Conservation (phyloP, 2,113 vertebrate species). For the Larimichthys polyactis region DNA sequence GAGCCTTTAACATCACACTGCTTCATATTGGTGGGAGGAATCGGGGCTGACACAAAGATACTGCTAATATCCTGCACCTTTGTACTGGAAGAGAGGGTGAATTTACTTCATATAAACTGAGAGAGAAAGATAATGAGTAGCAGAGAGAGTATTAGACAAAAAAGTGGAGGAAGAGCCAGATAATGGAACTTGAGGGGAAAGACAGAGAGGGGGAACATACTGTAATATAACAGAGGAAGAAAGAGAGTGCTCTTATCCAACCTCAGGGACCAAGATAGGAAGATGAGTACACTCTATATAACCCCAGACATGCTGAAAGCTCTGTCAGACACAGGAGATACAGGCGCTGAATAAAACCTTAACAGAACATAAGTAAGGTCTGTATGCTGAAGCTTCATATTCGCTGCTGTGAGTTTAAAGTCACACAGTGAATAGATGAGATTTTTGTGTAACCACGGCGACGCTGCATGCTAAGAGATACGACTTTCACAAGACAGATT, state of each 20-base stretch:
- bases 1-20: neutral
- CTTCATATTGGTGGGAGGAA: neutral
- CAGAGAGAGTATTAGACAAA: neutral
- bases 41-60: neutral
- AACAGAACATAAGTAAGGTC: neutral
- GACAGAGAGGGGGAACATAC: neutral
- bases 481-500: neutral
- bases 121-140: conserved; percentile 27
- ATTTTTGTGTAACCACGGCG: neutral
- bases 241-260: conserved; percentile 7
- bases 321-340: neutral
- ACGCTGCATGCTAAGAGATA: neutral
- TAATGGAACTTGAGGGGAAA: conserved; percentile 11
- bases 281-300: neutral
- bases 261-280: conserved; percentile 48
- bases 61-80: neutral
- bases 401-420: neutral
- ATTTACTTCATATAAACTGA: neutral
- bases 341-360: no score
- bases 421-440: neutral
- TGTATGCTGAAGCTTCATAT: neutral
- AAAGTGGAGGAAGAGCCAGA: neutral
- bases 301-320: conserved; percentile 6
- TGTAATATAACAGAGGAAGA: neutral
- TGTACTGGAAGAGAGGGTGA: neutral